Conservation (phyloP, 2,888 invertebrate species). For the Melieria omissa region DNA sequence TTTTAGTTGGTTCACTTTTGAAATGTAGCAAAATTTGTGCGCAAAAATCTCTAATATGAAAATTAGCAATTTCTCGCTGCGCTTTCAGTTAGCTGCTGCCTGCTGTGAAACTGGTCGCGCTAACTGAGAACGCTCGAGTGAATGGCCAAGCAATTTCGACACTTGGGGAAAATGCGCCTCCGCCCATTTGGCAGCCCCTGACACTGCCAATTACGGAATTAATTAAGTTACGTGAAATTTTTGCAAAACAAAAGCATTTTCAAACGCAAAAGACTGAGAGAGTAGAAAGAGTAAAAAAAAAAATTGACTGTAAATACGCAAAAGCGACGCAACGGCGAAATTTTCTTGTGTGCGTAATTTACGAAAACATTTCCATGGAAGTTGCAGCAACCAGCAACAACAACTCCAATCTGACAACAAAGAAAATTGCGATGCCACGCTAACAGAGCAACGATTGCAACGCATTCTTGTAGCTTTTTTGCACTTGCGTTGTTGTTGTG, state of each 20-base stretch:
- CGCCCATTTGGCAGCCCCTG: background rate
- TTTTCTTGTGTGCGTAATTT: background rate
- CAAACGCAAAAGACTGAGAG: background rate
- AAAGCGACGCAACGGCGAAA: constrained; percentile 6
- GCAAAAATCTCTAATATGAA: too few relatives aligned
- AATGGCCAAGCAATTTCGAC: background rate
- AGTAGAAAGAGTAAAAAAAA: background rate
- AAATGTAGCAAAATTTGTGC: too few relatives aligned
- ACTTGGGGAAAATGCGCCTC: background rate
- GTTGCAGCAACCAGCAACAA: background rate
- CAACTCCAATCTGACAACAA: background rate
- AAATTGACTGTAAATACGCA: background rate
- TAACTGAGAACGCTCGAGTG: background rate
- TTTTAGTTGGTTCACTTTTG: too few relatives aligned
- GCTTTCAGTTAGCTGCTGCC: too few relatives aligned
- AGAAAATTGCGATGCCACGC: constrained; percentile 9
- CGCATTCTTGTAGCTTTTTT: too few relatives aligned
- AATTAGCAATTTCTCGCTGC: too few relatives aligned
- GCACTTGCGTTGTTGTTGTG: too few relatives aligned
- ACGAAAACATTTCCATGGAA: constrained; percentile 8
- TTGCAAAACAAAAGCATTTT: constrained; percentile 9
- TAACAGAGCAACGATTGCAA: background rate
- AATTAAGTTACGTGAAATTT: constrained; percentile 25
- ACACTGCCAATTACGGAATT: background rate
- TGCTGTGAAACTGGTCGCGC: too few relatives aligned